Evolutionary conservation across 2,888 invertebrate species (phyloP).

Genomic region (Lasioglossum oenotherae): DNA sequence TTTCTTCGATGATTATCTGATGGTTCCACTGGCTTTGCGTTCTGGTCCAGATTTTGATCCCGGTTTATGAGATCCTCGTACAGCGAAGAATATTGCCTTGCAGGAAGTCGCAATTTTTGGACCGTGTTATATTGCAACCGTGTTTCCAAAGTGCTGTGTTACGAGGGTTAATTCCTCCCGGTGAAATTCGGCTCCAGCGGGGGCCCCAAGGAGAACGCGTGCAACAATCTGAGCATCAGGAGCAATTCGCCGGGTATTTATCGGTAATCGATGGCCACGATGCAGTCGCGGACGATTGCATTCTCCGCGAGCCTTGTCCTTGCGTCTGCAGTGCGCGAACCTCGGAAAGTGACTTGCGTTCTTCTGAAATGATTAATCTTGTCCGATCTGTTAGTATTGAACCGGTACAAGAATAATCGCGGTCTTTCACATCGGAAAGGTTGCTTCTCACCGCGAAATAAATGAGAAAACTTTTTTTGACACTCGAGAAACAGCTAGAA

Average conservation of each 20-base stretch:
- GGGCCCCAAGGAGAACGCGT: conserved; percentile 39
- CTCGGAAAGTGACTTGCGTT: neutral
- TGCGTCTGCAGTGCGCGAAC: neutral
- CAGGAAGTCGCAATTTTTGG: conserved; percentile 3
- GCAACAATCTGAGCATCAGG: conserved; percentile 63
- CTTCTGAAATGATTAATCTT: neutral
- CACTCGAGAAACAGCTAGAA: neutral
- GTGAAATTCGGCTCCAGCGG: conserved; percentile 40
- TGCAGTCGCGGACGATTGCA: conserved; percentile 48
- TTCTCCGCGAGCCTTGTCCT: conserved; percentile 37
- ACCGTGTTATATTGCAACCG: neutral
- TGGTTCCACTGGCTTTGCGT: neutral
- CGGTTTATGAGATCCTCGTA: neutral
- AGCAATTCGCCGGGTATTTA: conserved; percentile 64
- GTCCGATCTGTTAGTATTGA: neutral
- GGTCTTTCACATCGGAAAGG: neutral
- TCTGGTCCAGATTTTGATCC: neutral
- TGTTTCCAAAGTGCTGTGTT: neutral
- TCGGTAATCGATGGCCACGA: conserved; percentile 70
- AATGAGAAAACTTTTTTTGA: neutral
- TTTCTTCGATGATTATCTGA: neutral
- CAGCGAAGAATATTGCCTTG: conserved; percentile 15
- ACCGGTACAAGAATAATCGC: neutral
- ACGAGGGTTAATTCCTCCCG: conserved; percentile 44
- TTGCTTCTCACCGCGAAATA: neutral